Conservation (phyloP, 1,140 invertebrate species). For the Trichogramma pretiosum region DNA sequence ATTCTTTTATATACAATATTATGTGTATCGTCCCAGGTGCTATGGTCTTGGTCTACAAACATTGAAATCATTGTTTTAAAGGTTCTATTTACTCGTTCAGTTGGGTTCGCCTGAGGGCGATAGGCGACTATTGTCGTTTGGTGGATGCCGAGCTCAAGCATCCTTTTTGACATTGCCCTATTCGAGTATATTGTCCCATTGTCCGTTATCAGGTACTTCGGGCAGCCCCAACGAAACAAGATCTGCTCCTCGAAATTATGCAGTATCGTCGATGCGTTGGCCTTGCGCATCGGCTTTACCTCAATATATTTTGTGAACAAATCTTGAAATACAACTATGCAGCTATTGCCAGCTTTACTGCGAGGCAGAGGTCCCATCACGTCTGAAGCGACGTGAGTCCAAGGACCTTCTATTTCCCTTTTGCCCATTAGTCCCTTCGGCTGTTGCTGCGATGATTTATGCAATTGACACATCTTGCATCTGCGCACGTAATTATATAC, state of each 20-base stretch:
- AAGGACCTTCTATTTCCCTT: conserved; percentile 14
- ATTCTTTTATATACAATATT: conserved; percentile 22
- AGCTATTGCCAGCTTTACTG: conserved; percentile 4
- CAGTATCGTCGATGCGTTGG: conserved; percentile 10
- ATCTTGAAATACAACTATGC: conserved; percentile 17
- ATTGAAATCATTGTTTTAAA: conserved; percentile 36
- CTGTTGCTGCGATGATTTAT: conserved; percentile 9
- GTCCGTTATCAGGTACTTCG: conserved; percentile 14
- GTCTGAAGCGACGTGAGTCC: conserved; percentile 12
- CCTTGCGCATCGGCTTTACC: conserved; percentile 6
- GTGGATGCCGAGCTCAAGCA: conserved; percentile 17
- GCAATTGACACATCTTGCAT: conserved; percentile 19
- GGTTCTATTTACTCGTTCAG: conserved; percentile 39
- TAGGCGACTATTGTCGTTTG: conserved; percentile 30
- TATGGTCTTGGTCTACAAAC: conserved; percentile 31
- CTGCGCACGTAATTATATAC: conserved; percentile 19
- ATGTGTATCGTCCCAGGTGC: conserved; percentile 29
- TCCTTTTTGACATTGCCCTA: neutral
- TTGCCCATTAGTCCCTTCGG: conserved; percentile 13
- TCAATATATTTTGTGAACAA: conserved; percentile 20
- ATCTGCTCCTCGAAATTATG: conserved; percentile 3
- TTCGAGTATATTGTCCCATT: conserved; percentile 23
- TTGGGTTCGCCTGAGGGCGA: conserved; percentile 37
- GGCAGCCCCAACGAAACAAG: conserved; percentile 11
- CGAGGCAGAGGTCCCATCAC: conserved; percentile 1